phyloP scores from a whole-genome alignment of 2,113 vertebrate genomes.

The Gambusia affinis region DNA sequence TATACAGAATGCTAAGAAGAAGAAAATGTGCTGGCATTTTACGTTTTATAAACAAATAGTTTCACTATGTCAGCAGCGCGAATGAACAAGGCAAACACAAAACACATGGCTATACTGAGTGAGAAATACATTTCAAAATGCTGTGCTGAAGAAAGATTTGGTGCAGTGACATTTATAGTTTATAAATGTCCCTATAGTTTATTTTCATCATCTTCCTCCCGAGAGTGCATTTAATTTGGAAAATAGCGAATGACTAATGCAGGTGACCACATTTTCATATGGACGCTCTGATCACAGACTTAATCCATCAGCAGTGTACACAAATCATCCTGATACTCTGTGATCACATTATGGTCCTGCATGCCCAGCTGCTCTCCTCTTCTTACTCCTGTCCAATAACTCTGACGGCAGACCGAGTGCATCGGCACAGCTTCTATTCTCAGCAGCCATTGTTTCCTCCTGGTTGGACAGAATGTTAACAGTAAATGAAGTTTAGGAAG shows the following conservation, averaged over 20 bases:
- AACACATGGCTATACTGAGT: too few species aligned
- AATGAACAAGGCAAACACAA: too few species aligned
- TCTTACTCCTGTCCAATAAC: conserved; percentile 57
- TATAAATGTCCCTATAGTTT: not conserved
- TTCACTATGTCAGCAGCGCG: too few species aligned
- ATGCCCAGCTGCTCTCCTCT: conserved; percentile 62
- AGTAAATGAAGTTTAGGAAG: conserved; percentile 41
- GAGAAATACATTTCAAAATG: not conserved
- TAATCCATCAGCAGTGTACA: conserved; percentile 9
- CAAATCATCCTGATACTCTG: conserved; percentile 22
- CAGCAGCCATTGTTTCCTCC: conserved; percentile 43
- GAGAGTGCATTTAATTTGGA: not conserved
- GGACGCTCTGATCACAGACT: conserved; percentile 1
- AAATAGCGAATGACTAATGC: not conserved
- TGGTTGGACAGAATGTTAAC: conserved; percentile 60
- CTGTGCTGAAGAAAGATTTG: not conserved
- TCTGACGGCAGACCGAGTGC: conserved; percentile 48
- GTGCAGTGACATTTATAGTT: not conserved
- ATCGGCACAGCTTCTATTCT: conserved; percentile 61
- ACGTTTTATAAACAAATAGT: too few species aligned
- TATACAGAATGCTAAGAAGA: too few species aligned
- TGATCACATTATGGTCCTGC: conserved; percentile 48
- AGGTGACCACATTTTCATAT: conserved; percentile 10
- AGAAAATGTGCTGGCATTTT: too few species aligned
- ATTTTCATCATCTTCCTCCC: not conserved